Evolutionary conservation across 1,140 invertebrate species (phyloP).

Genomic region (Temnothorax nylanderi): DNA sequence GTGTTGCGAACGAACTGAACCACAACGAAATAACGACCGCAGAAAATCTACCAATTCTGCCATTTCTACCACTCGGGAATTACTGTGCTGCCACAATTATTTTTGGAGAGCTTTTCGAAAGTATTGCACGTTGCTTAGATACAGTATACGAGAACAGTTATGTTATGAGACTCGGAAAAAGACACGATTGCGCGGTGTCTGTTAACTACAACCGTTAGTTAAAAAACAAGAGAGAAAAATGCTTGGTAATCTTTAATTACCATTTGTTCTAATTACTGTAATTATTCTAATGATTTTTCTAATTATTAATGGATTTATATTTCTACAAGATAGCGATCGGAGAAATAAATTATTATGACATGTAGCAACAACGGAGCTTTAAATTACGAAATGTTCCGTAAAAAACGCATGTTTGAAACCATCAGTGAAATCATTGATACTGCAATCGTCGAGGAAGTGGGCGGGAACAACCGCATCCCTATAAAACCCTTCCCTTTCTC

Average conservation of each 20-base stretch:
- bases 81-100: conserved; percentile 10
- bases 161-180: not conserved
- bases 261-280: not conserved
- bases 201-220: not conserved
- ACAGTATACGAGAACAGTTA: not conserved
- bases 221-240: not conserved
- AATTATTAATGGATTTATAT: not conserved
- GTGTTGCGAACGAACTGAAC: conserved; percentile 39
- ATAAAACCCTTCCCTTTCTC: conserved; percentile 9
- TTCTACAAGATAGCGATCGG: not conserved
- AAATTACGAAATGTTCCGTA: not conserved
- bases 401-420: not conserved
- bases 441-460: conserved; percentile 48
- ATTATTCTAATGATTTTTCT: not conserved
- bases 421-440: conserved; percentile 14
- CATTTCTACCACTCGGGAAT: conserved; percentile 4
- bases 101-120: conserved; percentile 15
- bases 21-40: conserved; percentile 24
- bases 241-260: not conserved
- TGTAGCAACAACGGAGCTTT: not conserved
- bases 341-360: not conserved
- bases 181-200: not conserved
- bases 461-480: not conserved
- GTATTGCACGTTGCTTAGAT: conserved; percentile 1
- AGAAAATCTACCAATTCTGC: conserved; percentile 6